Evolutionary conservation across 2,888 invertebrate genomes (phyloP).

Genomic region (Papilio demoleus): DNA sequence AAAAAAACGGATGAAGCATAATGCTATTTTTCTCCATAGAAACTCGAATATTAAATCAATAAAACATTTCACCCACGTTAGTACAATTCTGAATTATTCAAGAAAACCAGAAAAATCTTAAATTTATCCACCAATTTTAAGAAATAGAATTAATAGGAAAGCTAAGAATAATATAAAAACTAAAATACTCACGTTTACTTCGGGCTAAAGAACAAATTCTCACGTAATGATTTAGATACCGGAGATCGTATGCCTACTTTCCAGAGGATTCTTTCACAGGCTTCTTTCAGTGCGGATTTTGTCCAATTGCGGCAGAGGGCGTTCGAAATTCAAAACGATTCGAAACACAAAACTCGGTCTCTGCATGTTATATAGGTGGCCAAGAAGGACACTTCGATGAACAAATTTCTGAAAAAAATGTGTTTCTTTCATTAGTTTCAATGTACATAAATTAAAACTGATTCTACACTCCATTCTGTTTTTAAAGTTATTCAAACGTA

Average conservation of each 20-base stretch:
- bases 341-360: constrained; percentile 56
- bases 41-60: constrained; percentile 75
- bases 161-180: constrained; percentile 48
- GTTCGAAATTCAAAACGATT: constrained; percentile 75
- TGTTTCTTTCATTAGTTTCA: constrained; percentile 6
- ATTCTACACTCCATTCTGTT: background rate
- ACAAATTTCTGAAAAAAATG: background rate
- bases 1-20: constrained; percentile 25
- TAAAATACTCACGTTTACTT: constrained; percentile 78
- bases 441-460: constrained; percentile 5
- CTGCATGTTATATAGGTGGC: constrained; percentile 34
- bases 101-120: constrained; percentile 47
- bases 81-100: constrained; percentile 36
- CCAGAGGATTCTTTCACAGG: constrained; percentile 83
- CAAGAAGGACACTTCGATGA: constrained; percentile 27
- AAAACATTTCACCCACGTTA: constrained; percentile 50
- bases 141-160: constrained; percentile 44
- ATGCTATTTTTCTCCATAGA: constrained; percentile 68
- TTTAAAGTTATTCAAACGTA: background rate
- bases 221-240: constrained; percentile 83
- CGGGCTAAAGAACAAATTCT: constrained; percentile 75
- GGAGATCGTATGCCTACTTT: constrained; percentile 82
- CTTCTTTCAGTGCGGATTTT: constrained; percentile 77
- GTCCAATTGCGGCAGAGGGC: constrained; percentile 71
- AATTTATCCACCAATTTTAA: constrained; percentile 46